phyloP scores from a whole-genome alignment of 2,888 invertebrate genomes.

The Cryptus viduatorius region DNA sequence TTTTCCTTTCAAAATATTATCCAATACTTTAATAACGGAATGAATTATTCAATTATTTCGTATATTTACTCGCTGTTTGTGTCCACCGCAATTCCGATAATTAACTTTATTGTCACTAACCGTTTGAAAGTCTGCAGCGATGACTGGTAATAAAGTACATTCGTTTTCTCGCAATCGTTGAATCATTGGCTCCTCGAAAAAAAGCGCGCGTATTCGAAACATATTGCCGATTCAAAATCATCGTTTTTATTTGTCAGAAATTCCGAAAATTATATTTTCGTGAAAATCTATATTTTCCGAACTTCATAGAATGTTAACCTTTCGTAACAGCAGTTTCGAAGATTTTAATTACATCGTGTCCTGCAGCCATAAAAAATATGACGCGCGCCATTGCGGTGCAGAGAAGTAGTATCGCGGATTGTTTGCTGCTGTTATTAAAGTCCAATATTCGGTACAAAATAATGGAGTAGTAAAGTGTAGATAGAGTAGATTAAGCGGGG shows the following conservation, averaged over 20 bases:
- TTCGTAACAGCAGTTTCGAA: neutral
- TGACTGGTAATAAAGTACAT: too few relatives aligned
- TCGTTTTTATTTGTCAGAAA: neutral
- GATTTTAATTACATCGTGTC: neutral
- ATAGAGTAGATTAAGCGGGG: constrained; percentile 13
- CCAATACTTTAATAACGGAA: too few relatives aligned
- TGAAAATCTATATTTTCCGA: neutral
- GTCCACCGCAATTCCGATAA: too few relatives aligned
- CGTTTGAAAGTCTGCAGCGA: too few relatives aligned
- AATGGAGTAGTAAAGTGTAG: constrained; percentile 10
- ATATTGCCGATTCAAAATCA: too few relatives aligned
- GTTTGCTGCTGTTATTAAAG: constrained; percentile 13
- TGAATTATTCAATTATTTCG: too few relatives aligned
- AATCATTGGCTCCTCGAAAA: too few relatives aligned
- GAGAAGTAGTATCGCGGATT: neutral
- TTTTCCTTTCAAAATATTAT: too few relatives aligned
- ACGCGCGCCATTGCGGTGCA: neutral
- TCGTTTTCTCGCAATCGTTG: too few relatives aligned
- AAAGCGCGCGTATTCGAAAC: too few relatives aligned
- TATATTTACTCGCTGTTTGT: too few relatives aligned
- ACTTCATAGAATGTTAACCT: neutral
- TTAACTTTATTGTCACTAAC: too few relatives aligned
- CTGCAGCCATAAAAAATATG: neutral
- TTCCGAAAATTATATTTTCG: neutral
- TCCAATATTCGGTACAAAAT: constrained; percentile 5